Conservation (phyloP, 2,113 vertebrate species). For the Tiliqua scincoides region DNA sequence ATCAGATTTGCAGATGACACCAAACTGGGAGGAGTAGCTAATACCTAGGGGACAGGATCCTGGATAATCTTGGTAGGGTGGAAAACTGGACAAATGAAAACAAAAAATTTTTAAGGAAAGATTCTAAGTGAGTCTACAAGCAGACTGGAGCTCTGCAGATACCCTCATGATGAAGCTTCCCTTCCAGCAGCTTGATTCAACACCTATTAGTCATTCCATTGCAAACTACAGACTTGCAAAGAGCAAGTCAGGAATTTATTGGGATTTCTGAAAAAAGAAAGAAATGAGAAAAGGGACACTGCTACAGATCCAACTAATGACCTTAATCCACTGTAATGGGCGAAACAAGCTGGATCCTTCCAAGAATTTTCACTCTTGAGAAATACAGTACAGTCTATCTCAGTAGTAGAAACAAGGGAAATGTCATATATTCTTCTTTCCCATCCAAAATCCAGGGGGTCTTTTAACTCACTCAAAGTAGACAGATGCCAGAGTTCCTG, state of each 20-base stretch:
- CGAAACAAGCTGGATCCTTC: background rate
- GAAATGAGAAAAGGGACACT: too few relatives aligned
- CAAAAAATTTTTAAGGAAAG: too few relatives aligned
- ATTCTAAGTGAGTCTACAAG: background rate
- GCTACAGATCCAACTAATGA: background rate
- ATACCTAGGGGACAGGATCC: too few relatives aligned
- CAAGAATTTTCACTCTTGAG: background rate
- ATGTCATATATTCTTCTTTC: background rate
- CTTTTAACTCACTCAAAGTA: background rate
- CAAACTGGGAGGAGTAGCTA: too few relatives aligned
- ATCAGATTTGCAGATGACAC: too few relatives aligned
- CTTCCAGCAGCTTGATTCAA: background rate
- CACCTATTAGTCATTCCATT: background rate
- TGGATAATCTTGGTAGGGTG: too few relatives aligned
- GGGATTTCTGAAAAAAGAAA: background rate
- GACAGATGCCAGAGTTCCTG: conserved; percentile 8
- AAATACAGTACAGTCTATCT: background rate
- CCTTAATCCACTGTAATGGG: background rate
- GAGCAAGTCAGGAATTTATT: background rate
- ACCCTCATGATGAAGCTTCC: too few relatives aligned
- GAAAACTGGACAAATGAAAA: too few relatives aligned
- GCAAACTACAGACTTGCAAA: background rate
- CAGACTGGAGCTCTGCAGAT: background rate
- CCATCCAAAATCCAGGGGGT: background rate
- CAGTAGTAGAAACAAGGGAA: background rate